Evolutionary conservation across 2,888 invertebrate species (phyloP), one percentile per base, ranked within the genome.

Genomic region (Anoncus sp.): DNA sequence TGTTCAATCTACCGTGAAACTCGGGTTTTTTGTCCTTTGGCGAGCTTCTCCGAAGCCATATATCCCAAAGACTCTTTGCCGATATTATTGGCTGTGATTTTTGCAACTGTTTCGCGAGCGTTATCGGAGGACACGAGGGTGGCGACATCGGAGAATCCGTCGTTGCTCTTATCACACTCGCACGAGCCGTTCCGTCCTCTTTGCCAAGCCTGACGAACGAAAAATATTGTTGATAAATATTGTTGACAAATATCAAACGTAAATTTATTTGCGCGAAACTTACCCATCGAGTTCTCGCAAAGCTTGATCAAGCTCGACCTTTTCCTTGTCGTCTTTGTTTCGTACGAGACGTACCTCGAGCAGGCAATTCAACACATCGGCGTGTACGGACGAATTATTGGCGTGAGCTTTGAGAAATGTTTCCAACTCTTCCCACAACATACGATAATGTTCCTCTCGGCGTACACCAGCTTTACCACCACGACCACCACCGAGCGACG

Each of bases 361-460:
- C 55, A 98, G 92, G 87, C 97, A 97, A 60, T 95, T 95, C 55
- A 98, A 92, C 18, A 98, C 93, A 74, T 94, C 94, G 77, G 94
- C 94, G 88, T 98, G 98, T 82, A 95, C 95, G 3, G 95, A 92
- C 0, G 97, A 96, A 60, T 86, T 90, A 49, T 81, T 85, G 0
- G 89, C 85, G 66, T 95, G 95, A 27, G 96, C 93, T 69, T 96
- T 95, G 0, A 98, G 92, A 43, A 98, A 93, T 12, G 95, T 94
- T 89, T 98, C 98, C 59, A 98, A 90, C 89, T 99, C 98, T 35
- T 94, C 93, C 96, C 98, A 99, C 90, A 98, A 94, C 31, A 97
- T 94, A 55, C 97, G 94, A 92, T 98, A 98, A 85, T 98, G 97
- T 87, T 98, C 98, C 85, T 98, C 98, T 80, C 95, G 94, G 22